These are phyloP conservation scores for Sakesphorus luctuosus DNA, from an alignment of 2,113 vertebrate genomes.

Conservation along the genomic window DNA sequence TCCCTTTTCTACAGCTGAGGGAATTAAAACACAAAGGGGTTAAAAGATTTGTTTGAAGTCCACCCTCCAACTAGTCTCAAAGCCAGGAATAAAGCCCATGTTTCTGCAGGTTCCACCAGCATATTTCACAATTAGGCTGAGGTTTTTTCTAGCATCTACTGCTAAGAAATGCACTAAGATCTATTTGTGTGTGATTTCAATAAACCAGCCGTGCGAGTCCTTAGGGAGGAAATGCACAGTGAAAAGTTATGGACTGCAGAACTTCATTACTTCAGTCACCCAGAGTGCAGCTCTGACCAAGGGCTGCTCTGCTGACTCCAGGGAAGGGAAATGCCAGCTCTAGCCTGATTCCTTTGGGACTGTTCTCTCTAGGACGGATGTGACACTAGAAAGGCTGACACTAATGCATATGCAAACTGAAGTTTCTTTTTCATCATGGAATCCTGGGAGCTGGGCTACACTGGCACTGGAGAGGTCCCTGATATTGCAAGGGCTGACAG, in stretches of 20 bases:
- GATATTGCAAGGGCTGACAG: background rate
- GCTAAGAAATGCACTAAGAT: background rate
- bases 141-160: background rate
- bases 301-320: background rate
- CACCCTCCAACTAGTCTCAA: background rate
- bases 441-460: background rate
- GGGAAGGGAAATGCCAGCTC: background rate
- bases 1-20: background rate
- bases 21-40: background rate
- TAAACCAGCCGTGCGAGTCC: background rate
- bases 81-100: background rate
- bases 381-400: background rate
- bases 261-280: background rate
- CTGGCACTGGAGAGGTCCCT: background rate
- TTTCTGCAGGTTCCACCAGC: background rate
- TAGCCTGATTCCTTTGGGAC: background rate
- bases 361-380: background rate
- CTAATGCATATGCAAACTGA: background rate
- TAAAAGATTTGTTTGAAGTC: background rate
- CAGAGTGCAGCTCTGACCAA: background rate
- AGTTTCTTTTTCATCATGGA: background rate
- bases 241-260: background rate
- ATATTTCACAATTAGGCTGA: background rate
- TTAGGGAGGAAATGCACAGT: constrained; percentile 2
- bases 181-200: background rate